Evolutionary conservation across 2,797 vertebrate species (phyloP), one percentile per base, ranked within the genome.

Genomic region (Melanotaenia boesemani): DNA sequence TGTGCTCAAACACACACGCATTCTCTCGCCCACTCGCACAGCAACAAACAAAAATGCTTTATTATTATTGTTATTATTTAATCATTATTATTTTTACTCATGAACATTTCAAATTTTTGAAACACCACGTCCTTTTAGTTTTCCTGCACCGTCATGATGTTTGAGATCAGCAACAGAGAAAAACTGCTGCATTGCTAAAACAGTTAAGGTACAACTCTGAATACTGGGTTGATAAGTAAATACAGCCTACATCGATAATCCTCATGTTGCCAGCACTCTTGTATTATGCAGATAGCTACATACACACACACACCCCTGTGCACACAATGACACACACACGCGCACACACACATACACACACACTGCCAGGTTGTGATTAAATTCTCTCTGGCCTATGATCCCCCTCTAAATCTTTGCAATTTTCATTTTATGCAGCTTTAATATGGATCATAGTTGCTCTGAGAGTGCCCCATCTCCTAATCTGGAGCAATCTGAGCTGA

Each of bases 371-470:
- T 95, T 94, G 92, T 97, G 96, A 98, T 97, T 97, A 96, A 96
- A 96, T 96, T 96, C 95, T 95, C 94, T 89, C 91, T 86, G 93
- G 93, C 94, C 94, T 94, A 95, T 95, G 92, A 97, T 96, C 95
- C 95, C 78, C 92, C 94, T 94, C 94, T 97, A 96, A 97, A 96
- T 96, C 96, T 97, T 96, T 94, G 95, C 96, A 95, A 97, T 98
- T 97, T 97, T 97, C 96, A 97, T 98, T 98, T 97, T 95, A 95
- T 91, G 88, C 94, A 97, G 96, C 96, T 97, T 98, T 97, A 97
- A 96, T 96, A 95, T 95, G 96, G 96, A 96, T 96, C 92, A 96
- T 94, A 92, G 90, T 94, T 92, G 83, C 86, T 91, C 89, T 91
- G 92, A 91, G 91, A 93, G 89, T 92, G 92, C 93, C 94, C 91